Base-by-base conservation (phyloP, 2,797 vertebrate species). In the Taeniopygia guttata region DNA sequence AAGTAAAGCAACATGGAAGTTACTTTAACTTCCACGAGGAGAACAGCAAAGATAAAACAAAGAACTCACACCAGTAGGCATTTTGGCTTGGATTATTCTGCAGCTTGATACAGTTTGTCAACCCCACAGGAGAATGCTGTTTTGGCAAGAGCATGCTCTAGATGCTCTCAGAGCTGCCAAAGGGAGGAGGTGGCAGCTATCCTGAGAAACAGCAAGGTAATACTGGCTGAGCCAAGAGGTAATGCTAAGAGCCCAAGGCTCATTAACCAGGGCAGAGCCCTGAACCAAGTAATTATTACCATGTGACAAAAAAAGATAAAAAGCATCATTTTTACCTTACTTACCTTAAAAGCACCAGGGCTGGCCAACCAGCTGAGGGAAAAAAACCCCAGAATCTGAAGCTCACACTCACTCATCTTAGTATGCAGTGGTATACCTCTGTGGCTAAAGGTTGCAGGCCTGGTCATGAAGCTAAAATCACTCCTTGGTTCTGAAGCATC, bases 321-420 rank as follows among this genome's bases (percentile, higher is more conserved):
- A 74, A 49, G 4, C 54, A 59, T 21, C 5, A 56, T 56, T 81
- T 87, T 29, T 56, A 55, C 34, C 6, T 45, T 64, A 26, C 36
- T 75, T 82, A 52, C 40, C 32, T 72, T 76, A 45, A 56, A 52
- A 30, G 18, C 76, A 52, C 2, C 25, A 88, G 29, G 22, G 17
- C 46, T 86, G 87, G 21, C 36, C 68, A 75, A 64, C 17, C 29
- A 82, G n/a, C 9, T 6, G 18, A 20, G 13, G 10, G 9, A 13
- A 3, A 6, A 42, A 1, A n/a, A 0, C 0, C 11, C 3, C 38
- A 26, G 23, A 32, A 60, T 11, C 5, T 6, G 29, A 42, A 55
- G 56, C 6, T 3, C 3, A 55, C 16, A 32, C 8, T 13, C 2
- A 2, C 6, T 38, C 7, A 16, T 30, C 22, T 22, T 23, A 23